Conservation (phyloP, 2,113 vertebrate species). For the Hippocampus comes region DNA sequence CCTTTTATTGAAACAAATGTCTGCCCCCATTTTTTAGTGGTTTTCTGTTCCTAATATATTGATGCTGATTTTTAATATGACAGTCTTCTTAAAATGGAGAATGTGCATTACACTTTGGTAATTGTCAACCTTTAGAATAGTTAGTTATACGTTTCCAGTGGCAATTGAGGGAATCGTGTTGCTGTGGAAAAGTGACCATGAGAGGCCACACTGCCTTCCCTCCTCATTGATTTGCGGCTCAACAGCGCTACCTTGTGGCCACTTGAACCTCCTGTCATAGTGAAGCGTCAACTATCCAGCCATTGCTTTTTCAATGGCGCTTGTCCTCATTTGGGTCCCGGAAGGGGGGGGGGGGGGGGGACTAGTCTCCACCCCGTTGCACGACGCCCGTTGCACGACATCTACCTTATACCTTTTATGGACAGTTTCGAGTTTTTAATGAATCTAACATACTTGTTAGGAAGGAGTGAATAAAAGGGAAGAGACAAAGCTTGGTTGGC, state of each 20-base stretch:
- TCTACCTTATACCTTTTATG: too few species aligned
- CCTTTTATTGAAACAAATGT: too few species aligned
- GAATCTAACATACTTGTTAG: neutral
- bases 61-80: too few species aligned
- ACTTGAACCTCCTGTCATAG: neutral
- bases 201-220: constrained; percentile 1
- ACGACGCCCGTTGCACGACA: too few species aligned
- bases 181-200: constrained; percentile 51
- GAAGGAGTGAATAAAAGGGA: too few species aligned
- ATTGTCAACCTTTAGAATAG: constrained; percentile 67
- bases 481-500: too few species aligned
- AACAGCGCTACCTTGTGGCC: constrained; percentile 66
- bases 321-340: neutral
- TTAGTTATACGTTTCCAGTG: constrained; percentile 58
- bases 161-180: constrained; percentile 65
- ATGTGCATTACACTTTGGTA: neutral
- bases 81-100: too few species aligned
- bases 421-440: neutral
- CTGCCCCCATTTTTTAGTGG: too few species aligned
- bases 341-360: too few species aligned
- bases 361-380: too few species aligned
- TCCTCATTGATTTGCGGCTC: constrained; percentile 35
- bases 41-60: too few species aligned
- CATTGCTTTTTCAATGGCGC: neutral
- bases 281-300: neutral